Percentiles rank a stretch among this genome's conserved stretches.
Conservation (phyloP, 2,113 vertebrate species). For the Ceratotherium simum region DNA sequence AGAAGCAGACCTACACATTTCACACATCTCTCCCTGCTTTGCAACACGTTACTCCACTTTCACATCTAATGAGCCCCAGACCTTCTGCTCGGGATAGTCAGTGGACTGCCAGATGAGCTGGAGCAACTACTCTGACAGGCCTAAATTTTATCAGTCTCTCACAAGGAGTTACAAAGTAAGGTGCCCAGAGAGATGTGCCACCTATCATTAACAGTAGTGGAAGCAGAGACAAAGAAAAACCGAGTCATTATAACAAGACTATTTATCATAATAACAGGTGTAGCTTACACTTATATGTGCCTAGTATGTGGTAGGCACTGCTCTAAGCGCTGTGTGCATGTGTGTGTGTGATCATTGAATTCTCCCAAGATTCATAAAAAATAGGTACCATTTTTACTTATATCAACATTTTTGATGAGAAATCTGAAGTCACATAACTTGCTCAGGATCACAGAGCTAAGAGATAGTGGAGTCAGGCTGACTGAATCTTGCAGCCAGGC, state of each 20-base stretch:
- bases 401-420: neutral
- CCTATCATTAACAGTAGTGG: neutral
- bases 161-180: neutral
- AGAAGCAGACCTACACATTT: neutral
- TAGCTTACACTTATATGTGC: neutral
- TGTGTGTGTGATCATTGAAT: neutral
- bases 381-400: neutral
- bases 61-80: neutral
- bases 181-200: neutral
- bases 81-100: neutral
- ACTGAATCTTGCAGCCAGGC: neutral
- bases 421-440: neutral
- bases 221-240: neutral
- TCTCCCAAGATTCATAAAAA: neutral
- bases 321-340: neutral
- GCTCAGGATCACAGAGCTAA: neutral
- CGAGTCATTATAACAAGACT: neutral
- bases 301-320: neutral
- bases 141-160: neutral
- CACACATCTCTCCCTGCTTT: neutral
- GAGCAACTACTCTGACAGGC: neutral
- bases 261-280: neutral
- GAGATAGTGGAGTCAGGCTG: neutral
- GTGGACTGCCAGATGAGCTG: neutral
- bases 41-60: neutral